Base-by-base conservation (phyloP, 2,797 vertebrate species). In the Clarias platycephalus region DNA sequence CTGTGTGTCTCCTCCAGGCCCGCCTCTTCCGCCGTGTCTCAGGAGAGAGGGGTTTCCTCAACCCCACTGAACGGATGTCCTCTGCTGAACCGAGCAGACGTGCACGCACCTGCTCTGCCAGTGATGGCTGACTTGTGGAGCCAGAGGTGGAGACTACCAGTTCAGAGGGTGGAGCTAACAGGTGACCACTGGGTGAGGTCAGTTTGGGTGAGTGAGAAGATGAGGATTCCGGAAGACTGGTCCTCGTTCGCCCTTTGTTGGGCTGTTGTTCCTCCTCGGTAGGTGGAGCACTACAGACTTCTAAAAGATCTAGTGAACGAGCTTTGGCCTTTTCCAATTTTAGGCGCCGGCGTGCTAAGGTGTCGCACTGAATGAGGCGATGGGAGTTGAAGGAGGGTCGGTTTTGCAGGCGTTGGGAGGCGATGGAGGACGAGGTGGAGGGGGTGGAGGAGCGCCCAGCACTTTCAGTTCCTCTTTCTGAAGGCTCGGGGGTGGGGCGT, bases 311-410 rank as follows among this genome's bases (percentile, higher is more conserved):
- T 84, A 92, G 83, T 7, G 91, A 94, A 86, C 92, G 92, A 1
- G 90, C 88, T 87, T 95, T 95, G 81, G 87, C 62, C 90, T 95
- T 95, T 55, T 95, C 94, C 67, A 92, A 84, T 95, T 93, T 94
- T 85, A 96, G 90, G 89, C 96, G 96, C 88, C 96, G 97, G 6
- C 98, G 94, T 24, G 97, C 97, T 88, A 99, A 91, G 0, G 97
- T 99, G 94, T 99, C 98, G 5, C 97, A 97, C 90, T 97, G 97
- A 88, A 98, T 98, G 77, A 99, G 95, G 89, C 93, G 96, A 92
- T 97, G 97, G 71, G 97, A 98, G 91, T 92, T 97, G 92, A 99
- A 99, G 62, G 96, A 97, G 0, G 96, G 93, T 78, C 93, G 92
- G 83, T 92, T 87, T 86, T 95, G 93, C 31, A 94, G 91, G 7